phyloP scores from a whole-genome alignment of 2,888 invertebrate species.

The Acanthacorydalis orientalis region DNA sequence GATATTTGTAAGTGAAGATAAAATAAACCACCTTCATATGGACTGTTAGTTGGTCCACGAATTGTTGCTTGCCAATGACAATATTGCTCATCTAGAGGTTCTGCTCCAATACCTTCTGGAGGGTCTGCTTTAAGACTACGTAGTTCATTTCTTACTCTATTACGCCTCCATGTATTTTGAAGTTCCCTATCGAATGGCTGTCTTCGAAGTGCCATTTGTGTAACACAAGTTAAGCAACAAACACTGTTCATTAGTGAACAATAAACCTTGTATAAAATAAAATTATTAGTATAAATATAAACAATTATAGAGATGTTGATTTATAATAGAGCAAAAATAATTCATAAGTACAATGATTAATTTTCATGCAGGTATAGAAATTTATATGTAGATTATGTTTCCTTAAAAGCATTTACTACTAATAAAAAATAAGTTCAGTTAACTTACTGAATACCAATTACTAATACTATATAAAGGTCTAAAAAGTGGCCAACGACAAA shows the following conservation, averaged over 20 bases:
- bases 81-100: constrained; percentile 60
- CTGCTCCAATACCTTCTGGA: constrained; percentile 71
- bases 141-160: constrained; percentile 63
- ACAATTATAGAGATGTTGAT: too few species aligned
- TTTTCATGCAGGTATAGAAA: too few species aligned
- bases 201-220: constrained; percentile 64
- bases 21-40: constrained; percentile 88
- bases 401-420: too few species aligned
- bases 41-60: constrained; percentile 79
- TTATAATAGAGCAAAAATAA: too few species aligned
- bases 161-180: constrained; percentile 68
- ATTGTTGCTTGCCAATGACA: constrained; percentile 92
- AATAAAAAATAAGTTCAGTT: background rate
- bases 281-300: background rate
- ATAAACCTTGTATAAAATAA: constrained; percentile 35
- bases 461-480: constrained; percentile 50
- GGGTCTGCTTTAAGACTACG: constrained; percentile 55
- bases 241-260: constrained; percentile 55
- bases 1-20: constrained; percentile 82
- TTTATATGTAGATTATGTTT: too few species aligned
- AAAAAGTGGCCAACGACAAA: constrained; percentile 73
- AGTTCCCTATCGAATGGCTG: constrained; percentile 53
- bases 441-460: constrained; percentile 59
- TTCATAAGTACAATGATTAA: too few species aligned
- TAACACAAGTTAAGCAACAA: constrained; percentile 73